Evolutionary conservation across 2,797 vertebrate genomes (phyloP).

Genomic region (Petrocephalus sullivani): DNA sequence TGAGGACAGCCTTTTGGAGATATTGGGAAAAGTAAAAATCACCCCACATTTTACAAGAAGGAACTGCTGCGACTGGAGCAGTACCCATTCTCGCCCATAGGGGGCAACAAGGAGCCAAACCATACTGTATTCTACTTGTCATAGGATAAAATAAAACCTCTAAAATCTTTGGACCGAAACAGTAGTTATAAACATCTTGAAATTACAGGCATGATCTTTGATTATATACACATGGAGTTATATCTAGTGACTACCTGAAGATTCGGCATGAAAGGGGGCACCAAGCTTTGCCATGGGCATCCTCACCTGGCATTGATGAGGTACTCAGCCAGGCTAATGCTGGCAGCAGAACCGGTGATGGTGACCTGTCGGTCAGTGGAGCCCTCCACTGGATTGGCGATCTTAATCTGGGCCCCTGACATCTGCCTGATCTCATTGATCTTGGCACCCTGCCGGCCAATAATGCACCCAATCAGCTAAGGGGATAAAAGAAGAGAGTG

Average conservation of each 20-base stretch:
- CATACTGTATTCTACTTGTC: background rate
- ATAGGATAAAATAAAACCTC: background rate
- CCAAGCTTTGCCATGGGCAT: background rate
- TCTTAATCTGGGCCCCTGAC: conserved; percentile 96
- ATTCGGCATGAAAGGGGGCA: background rate
- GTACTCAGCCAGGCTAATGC: conserved; percentile 92
- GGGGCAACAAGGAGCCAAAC: background rate
- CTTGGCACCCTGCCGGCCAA: conserved; percentile 89
- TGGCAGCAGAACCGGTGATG: conserved; percentile 89
- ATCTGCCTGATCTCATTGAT: conserved; percentile 97
- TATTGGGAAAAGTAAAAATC: background rate
- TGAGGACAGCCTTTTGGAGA: conserved; percentile 79
- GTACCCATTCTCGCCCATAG: background rate
- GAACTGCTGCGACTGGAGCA: background rate
- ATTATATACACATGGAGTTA: background rate
- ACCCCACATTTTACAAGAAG: background rate
- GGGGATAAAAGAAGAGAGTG: background rate
- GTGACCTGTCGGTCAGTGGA: conserved; percentile 91
- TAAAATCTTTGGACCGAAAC: background rate
- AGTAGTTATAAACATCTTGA: background rate
- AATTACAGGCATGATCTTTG: background rate
- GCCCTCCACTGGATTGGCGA: conserved; percentile 89
- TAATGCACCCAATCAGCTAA: conserved; percentile 93
- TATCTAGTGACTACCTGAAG: background rate
- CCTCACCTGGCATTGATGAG: conserved; percentile 93